Evolutionary conservation across 1,140 invertebrate genomes (phyloP).

Genomic region (fruit fly (Drosophila melanogaster)): Release_6_plus_ISO1_MT NT_033777.3:27855001-27855500

Average conservation of each 20-base stretch:
- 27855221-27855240: too few relatives aligned
- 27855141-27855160: constrained; percentile 39
- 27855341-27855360: constrained; percentile 38
- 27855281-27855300: constrained; percentile 45
- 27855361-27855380: constrained; percentile 63
- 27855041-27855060: constrained; percentile 50
- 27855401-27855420: constrained; percentile 65
- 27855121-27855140: constrained; percentile 4
- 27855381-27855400: constrained; percentile 7
- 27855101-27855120: constrained; percentile 39
- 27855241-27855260: constrained; percentile 44
- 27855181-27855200: constrained; percentile 46
- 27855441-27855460: constrained; percentile 18
- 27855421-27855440: constrained; percentile 76
- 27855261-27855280: constrained; percentile 38
- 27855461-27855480: constrained; percentile 1
- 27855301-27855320: constrained; percentile 73
- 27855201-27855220: neutral
- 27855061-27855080: constrained; percentile 60
- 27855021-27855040: neutral
- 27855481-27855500: constrained; percentile 55
- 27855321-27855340: constrained; percentile 80
- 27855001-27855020: constrained; percentile 45
- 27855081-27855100: constrained; percentile 52
- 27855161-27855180: constrained; percentile 33